Conservation (phyloP, 2,113 vertebrate species). For the Hyperoodon ampullatus region DNA sequence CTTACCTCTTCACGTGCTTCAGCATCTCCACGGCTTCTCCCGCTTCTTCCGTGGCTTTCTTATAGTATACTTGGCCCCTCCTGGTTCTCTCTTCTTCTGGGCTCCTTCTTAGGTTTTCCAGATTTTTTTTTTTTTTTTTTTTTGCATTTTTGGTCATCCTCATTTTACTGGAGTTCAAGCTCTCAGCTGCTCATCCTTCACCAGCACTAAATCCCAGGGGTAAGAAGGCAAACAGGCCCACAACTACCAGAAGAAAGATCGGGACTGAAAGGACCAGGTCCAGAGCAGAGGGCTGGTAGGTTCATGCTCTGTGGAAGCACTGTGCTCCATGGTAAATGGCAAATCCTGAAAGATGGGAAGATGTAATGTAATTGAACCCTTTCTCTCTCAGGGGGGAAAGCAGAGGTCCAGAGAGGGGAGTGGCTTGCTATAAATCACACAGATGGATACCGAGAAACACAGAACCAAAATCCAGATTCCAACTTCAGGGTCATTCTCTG, state of each 20-base stretch:
- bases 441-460: not conserved
- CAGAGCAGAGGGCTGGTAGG: too few relatives aligned
- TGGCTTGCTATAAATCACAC: not conserved
- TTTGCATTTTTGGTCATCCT: not conserved
- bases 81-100: not conserved
- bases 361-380: not conserved
- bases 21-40: too few relatives aligned
- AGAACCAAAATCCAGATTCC: not conserved
- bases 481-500: not conserved
- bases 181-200: not conserved
- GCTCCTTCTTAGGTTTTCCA: not conserved
- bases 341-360: not conserved
- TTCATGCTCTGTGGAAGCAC: not conserved
- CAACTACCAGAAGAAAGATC: not conserved
- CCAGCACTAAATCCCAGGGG: not conserved
- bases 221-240: not conserved
- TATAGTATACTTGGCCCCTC: not conserved
- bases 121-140: not conserved
- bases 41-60: not conserved
- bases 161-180: not conserved
- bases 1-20: not conserved
- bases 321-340: not conserved
- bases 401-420: not conserved
- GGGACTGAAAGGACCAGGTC: not conserved
- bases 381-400: not conserved